These are phyloP conservation scores for Fulica atra DNA, from an alignment of 2,113 vertebrate species.

Conservation along the genomic window DNA sequence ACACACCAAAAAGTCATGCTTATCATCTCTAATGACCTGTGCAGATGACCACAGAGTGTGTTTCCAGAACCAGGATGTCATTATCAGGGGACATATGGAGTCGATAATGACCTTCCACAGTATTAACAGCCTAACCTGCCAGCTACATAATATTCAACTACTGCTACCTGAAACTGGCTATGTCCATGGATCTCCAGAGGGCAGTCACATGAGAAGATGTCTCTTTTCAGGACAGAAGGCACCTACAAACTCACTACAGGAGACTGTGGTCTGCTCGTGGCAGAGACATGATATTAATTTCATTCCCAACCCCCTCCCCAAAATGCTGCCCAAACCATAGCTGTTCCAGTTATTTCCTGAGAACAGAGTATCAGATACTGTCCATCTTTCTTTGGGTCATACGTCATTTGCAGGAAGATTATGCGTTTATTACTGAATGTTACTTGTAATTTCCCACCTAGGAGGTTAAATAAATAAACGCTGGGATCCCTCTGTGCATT, in stretches of 20 bases:
- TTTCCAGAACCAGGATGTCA: slow-evolving; percentile 27
- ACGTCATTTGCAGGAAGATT: background rate
- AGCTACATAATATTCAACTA: background rate
- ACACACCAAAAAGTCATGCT: background rate
- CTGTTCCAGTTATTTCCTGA: background rate
- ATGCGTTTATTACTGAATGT: background rate
- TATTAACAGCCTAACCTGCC: background rate
- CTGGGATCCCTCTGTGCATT: background rate
- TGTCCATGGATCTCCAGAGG: background rate
- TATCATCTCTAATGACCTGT: background rate
- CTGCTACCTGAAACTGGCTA: background rate
- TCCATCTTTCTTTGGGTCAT: background rate
- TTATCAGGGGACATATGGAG: background rate
- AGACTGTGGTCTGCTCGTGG: background rate
- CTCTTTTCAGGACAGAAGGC: background rate
- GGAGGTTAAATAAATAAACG: slow-evolving; percentile 37
- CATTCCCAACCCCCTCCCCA: background rate
- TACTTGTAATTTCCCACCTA: slow-evolving; percentile 25
- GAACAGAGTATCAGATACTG: background rate
- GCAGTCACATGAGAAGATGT: background rate
- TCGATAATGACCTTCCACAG: slow-evolving; percentile 12
- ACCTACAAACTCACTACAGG: background rate
- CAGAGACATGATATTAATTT: background rate
- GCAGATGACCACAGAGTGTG: background rate
- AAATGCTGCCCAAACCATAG: background rate